A percentile compares a stretch with the other conserved stretches of the same genome.
These are phyloP conservation scores for Somateria mollissima DNA, from an alignment of 2,797 vertebrate species.

Conservation along the genomic window DNA sequence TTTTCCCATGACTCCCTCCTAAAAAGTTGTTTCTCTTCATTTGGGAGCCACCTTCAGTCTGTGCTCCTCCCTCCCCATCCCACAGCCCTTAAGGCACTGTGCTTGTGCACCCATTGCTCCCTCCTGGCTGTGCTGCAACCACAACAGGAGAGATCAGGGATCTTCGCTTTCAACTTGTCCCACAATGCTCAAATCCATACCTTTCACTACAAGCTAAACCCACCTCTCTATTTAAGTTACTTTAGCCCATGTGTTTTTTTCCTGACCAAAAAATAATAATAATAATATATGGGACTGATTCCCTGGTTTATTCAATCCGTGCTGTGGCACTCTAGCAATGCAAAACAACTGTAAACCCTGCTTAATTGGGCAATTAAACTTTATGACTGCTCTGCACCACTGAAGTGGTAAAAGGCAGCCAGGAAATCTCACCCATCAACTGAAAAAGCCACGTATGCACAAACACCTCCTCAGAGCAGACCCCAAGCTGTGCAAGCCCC, in stretches of 20 bases:
- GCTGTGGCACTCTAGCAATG: background rate
- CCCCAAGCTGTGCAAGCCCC: background rate
- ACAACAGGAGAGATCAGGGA: background rate
- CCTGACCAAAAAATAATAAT: background rate
- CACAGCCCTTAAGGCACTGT: fast-evolving
- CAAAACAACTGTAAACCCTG: slow-evolving; percentile 22
- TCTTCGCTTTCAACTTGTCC: fast-evolving
- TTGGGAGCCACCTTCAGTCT: fast-evolving
- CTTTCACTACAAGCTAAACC: background rate
- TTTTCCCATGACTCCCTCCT: background rate
- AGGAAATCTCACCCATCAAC: background rate
- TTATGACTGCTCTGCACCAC: slow-evolving; percentile 14
- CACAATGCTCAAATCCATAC: background rate
- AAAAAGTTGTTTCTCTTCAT: background rate
- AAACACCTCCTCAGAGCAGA: background rate
- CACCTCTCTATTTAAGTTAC: background rate
- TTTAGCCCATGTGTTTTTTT: background rate
- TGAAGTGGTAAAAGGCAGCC: slow-evolving; percentile 13
- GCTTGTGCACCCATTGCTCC: fast-evolving
- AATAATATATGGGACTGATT: background rate
- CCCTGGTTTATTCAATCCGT: background rate
- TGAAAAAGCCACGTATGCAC: background rate
- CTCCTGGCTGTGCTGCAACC: background rate
- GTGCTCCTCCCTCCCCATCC: background rate
- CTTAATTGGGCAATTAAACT: slow-evolving; percentile 42